Evolutionary conservation across 2,113 vertebrate species (phyloP).

Genomic region (Thunnus maccoyii): DNA sequence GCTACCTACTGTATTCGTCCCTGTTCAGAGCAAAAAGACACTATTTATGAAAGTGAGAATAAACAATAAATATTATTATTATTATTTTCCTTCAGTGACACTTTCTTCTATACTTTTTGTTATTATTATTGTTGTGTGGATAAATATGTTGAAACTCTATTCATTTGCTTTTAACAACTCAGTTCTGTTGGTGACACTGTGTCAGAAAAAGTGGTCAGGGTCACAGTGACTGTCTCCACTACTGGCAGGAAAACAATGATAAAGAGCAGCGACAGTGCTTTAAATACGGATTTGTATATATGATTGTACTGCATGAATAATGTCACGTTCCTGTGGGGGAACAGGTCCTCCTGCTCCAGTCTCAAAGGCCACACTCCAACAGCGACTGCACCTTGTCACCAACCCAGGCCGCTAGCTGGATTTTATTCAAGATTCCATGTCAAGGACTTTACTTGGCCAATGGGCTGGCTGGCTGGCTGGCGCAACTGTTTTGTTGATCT

Average conservation of each 20-base stretch:
- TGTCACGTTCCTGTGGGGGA: constrained; percentile 1
- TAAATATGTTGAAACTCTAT: background rate
- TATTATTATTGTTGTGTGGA: background rate
- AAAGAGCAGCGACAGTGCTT: constrained; percentile 12
- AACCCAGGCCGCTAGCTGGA: constrained; percentile 34
- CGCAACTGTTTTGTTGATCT: constrained; percentile 15
- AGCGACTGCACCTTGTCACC: constrained; percentile 32
- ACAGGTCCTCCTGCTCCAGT: background rate
- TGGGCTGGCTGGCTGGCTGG: background rate
- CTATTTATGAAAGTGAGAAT: background rate
- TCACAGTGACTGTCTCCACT: constrained; percentile 6
- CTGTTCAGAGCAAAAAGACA: background rate
- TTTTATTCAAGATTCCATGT: constrained; percentile 38
- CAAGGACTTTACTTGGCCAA: constrained; percentile 27
- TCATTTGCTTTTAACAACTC: background rate
- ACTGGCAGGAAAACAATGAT: constrained; percentile 9
- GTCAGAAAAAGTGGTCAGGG: background rate
- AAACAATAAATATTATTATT: background rate
- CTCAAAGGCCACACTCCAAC: constrained; percentile 35
- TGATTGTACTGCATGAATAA: background rate
- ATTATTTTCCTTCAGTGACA: background rate
- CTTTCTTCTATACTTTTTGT: background rate
- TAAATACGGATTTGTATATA: constrained; percentile 4
- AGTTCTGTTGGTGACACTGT: background rate
- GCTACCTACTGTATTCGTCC: background rate